phyloP scores from a whole-genome alignment of 2,888 invertebrate species.

The Ophion slaviceki region DNA sequence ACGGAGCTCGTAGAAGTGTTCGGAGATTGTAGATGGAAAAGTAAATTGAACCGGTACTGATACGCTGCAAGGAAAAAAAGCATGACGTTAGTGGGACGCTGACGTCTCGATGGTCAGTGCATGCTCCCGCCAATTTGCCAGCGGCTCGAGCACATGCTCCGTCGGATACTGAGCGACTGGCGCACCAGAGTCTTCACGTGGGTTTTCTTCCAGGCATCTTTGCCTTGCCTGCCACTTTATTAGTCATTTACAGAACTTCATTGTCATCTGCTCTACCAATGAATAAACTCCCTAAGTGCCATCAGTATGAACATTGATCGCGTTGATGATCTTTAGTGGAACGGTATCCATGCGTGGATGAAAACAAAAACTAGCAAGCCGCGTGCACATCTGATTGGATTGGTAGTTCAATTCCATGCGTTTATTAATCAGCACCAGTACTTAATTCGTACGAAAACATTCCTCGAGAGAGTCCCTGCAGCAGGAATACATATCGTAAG shows the following conservation, averaged over 20 bases:
- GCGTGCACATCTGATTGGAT: neutral
- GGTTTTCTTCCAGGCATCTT: neutral
- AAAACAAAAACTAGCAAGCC: neutral
- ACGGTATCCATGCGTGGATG: neutral
- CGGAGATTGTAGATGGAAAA: neutral
- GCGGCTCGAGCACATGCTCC: conserved; percentile 72
- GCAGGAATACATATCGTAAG: too few species aligned
- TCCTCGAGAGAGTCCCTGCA: too few species aligned
- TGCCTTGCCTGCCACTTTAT: neutral
- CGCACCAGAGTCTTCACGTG: conserved; percentile 19
- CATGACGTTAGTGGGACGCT: conserved; percentile 13
- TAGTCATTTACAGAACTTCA: neutral
- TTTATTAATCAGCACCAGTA: too few species aligned
- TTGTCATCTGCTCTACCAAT: neutral
- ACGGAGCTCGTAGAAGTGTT: neutral
- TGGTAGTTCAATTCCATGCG: neutral
- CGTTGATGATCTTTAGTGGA: neutral
- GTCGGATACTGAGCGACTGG: conserved; percentile 65
- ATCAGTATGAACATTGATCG: neutral
- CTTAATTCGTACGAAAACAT: too few species aligned
- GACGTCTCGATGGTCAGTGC: conserved; percentile 39
- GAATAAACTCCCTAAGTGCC: neutral
- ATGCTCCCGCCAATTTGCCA: conserved; percentile 76
- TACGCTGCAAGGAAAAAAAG: neutral
- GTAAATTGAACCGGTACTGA: neutral